Conservation (phyloP, 1,140 invertebrate genomes). For the Apocrypta bakeri region DNA sequence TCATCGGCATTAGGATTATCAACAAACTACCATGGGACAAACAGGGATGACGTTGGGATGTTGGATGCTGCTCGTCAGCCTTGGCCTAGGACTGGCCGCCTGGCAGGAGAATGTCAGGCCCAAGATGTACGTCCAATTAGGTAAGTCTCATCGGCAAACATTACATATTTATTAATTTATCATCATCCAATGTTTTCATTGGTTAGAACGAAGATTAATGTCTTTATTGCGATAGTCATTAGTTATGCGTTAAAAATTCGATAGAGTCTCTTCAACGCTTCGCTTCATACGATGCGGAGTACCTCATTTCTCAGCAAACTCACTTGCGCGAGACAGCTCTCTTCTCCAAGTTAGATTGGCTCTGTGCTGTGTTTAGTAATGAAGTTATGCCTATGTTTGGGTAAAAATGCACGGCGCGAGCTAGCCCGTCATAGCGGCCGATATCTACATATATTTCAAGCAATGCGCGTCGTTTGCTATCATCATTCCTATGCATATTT, state of each 20-base stretch:
- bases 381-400: constrained; percentile 36
- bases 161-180: too few species aligned
- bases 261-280: too few species aligned
- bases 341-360: constrained; percentile 34
- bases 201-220: too few species aligned
- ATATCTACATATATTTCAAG: too few species aligned
- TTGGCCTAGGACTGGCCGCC: constrained; percentile 70
- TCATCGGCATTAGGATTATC: neutral
- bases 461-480: too few species aligned
- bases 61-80: constrained; percentile 56
- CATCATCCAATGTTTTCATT: too few species aligned
- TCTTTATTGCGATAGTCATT: too few species aligned
- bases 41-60: constrained; percentile 41
- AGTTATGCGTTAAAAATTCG: too few species aligned
- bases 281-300: too few species aligned
- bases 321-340: neutral
- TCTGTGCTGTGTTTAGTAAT: constrained; percentile 27
- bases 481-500: too few species aligned
- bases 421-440: too few species aligned
- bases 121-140: constrained; percentile 90
- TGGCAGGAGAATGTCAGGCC: constrained; percentile 92
- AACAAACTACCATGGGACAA: constrained; percentile 53
- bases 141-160: constrained; percentile 76
- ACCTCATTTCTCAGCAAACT: neutral
- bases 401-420: neutral